phyloP scores from a whole-genome alignment of 2,888 invertebrate genomes.

The Phasia obesa region DNA sequence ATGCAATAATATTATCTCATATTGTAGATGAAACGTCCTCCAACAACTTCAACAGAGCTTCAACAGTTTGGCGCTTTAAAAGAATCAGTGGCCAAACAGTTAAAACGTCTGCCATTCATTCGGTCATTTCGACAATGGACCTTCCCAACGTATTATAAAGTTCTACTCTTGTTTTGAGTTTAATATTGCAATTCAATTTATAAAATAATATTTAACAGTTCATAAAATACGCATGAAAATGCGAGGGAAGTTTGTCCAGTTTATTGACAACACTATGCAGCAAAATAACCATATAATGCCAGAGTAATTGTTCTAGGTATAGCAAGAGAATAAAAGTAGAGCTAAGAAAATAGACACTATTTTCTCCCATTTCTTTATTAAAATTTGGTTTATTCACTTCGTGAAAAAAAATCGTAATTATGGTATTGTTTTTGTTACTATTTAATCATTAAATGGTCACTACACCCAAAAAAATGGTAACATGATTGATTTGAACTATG shows the following conservation, averaged over 20 bases:
- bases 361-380: too few species aligned
- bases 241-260: constrained; percentile 12
- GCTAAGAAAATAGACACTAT: too few species aligned
- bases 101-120: constrained; percentile 8
- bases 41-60: constrained; percentile 32
- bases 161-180: constrained; percentile 33
- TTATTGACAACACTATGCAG: background rate
- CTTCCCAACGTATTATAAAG: background rate
- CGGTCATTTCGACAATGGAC: constrained; percentile 13
- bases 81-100: constrained; percentile 52
- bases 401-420: too few species aligned
- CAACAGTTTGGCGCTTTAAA: constrained; percentile 15
- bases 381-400: too few species aligned
- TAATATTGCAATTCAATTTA: constrained; percentile 55
- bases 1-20: constrained; percentile 72
- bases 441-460: too few species aligned
- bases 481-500: too few species aligned
- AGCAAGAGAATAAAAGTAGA: too few species aligned
- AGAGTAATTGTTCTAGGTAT: too few species aligned
- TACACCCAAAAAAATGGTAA: too few species aligned
- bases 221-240: constrained; percentile 27
- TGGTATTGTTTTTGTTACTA: too few species aligned
- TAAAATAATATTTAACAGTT: constrained; percentile 32
- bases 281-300: too few species aligned
- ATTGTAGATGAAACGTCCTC: constrained; percentile 60